Base-by-base conservation (phyloP, 23 tunicate genomes). In the Ciona savignyi region DNA sequence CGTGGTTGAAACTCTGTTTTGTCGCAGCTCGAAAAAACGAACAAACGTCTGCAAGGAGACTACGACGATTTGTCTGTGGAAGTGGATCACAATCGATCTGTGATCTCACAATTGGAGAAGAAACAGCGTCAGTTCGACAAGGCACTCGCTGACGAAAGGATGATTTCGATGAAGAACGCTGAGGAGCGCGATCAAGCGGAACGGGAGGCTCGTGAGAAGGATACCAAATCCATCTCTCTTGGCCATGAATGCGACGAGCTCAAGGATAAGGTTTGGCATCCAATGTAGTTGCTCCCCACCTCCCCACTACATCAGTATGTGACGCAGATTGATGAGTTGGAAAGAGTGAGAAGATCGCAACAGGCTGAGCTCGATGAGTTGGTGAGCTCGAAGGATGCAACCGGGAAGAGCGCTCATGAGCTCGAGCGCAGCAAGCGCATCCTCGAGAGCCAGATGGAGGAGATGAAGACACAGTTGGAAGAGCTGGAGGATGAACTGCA, bases 121-220 rank as follows among this genome's bases (percentile, higher is more conserved):
- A 94, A 94, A 72, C 99, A 94, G 74, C 89, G 95, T 2, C 99
- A 94, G 67, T 94, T 94, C 74, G 99, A 94, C 83, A 94, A 94
- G 60, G 85, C 93, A 26, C 90, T 94, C 27, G 74, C 80, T 65
- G 99, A 94, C 66, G 99, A 94, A 82, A 64, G 77, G 42, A 69
- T 62, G 34, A 78, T 86, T 68, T 83, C 95, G n/a, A 80, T 80
- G 75, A 87, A 94, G 51, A 77, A 71, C 30, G 90, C 83, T n/a
- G 99, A 94, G 33, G 99, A 94, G 75, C 66, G 95, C 65, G 99
- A 94, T 51, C 79, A 74, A 25, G 99, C 99, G 33, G 86, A 82
- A 51, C 64, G 89, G 19, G 75, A 70, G 2, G 95, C 95, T 22
- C 64, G 95, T 2, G 99, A 87, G 76, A 87, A 87, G 76, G 99